These are phyloP conservation scores for Pipistrellus pipistrellus DNA, from an alignment of 2,797 vertebrate genomes.

Conservation along the genomic window DNA sequence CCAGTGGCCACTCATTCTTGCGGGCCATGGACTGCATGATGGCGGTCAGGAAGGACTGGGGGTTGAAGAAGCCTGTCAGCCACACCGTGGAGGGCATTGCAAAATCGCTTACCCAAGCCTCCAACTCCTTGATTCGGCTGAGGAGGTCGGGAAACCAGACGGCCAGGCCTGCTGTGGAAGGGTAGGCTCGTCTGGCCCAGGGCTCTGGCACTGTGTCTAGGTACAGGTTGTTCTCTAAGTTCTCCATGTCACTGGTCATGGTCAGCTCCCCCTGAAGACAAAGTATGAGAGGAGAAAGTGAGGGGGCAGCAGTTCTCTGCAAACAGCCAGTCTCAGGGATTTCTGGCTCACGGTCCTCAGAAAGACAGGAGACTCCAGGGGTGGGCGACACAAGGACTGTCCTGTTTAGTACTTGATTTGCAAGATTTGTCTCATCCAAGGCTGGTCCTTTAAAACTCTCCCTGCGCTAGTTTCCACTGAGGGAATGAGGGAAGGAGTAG, in stretches of 20 bases:
- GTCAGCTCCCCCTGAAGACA: slow-evolving; percentile 94
- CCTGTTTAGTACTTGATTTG: background rate
- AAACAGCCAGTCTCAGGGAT: background rate
- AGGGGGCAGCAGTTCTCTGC: background rate
- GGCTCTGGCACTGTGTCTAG: slow-evolving; percentile 93
- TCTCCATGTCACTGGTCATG: slow-evolving; percentile 96
- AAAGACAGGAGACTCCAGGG: background rate
- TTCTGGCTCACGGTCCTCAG: background rate
- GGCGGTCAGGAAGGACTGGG: slow-evolving; percentile 97
- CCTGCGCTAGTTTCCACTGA: background rate
- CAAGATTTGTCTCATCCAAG: background rate
- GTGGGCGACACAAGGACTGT: background rate
- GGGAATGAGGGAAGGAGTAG: too few species aligned
- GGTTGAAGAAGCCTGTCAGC: slow-evolving; percentile 97
- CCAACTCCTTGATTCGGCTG: slow-evolving; percentile 94
- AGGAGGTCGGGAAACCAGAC: slow-evolving; percentile 95
- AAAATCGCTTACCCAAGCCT: slow-evolving; percentile 94
- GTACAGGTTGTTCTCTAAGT: slow-evolving; percentile 93
- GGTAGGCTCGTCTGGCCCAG: slow-evolving; percentile 94
- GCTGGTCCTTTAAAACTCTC: background rate
- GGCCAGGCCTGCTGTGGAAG: slow-evolving; percentile 93
- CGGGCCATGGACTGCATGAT: slow-evolving; percentile 95
- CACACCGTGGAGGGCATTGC: slow-evolving; percentile 92
- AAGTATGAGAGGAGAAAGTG: background rate
- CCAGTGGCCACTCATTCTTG: slow-evolving; percentile 95